phyloP scores from a whole-genome alignment of 2,888 invertebrate genomes.

The Acleris literana region DNA sequence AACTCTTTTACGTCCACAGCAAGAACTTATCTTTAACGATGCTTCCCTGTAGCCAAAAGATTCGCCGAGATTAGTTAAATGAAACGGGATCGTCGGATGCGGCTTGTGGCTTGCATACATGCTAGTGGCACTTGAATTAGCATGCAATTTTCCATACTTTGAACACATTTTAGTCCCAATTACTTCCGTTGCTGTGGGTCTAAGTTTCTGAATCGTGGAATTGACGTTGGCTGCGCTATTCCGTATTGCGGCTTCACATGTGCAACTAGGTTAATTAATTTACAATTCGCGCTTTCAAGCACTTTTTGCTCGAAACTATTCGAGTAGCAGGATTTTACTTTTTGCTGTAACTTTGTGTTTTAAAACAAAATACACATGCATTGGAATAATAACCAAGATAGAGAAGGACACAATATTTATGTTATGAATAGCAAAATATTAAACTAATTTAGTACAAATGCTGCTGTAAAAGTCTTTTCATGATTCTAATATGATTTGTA shows the following conservation, averaged over 20 bases:
- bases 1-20: conserved; percentile 26
- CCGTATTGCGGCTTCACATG: conserved; percentile 36
- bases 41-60: conserved; percentile 51
- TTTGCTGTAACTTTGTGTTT: too few species aligned
- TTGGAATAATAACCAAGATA: too few species aligned
- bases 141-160: conserved; percentile 72
- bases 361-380: too few species aligned
- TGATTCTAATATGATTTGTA: too few species aligned
- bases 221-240: conserved; percentile 27
- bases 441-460: too few species aligned
- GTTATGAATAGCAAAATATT: too few species aligned
- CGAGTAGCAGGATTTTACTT: too few species aligned
- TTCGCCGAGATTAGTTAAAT: conserved; percentile 62
- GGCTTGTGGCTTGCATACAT: conserved; percentile 45
- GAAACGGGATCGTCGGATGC: conserved; percentile 53
- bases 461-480: too few species aligned
- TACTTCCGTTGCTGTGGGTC: conserved; percentile 39
- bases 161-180: conserved; percentile 57
- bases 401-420: too few species aligned
- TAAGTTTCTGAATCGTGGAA: conserved; percentile 35
- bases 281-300: background rate
- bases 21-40: conserved; percentile 40
- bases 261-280: conserved; percentile 44
- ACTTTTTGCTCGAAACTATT: too few species aligned
- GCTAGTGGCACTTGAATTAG: conserved; percentile 66